Evolutionary conservation across 1,140 invertebrate genomes (phyloP), one percentile per base, ranked within the genome.

Genomic region (Copidosoma floridanum): DNA sequence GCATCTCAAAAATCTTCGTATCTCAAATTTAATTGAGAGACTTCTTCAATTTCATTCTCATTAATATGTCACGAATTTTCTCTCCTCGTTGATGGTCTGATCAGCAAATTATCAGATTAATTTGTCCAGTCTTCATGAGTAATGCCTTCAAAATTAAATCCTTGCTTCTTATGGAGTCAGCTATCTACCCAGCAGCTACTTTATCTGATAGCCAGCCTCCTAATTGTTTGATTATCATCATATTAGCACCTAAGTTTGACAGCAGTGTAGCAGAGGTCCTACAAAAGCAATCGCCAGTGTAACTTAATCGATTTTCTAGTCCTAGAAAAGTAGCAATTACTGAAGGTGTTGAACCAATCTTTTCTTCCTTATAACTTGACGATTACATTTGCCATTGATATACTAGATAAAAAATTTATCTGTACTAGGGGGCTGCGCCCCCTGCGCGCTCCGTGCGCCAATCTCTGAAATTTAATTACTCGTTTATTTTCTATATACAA

Each of bases 351-450:
- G 50, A 23, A n/a, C 43, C 59, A 58, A 68, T 52, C 47, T 47
- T 68, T 68, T 59, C 54, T 32, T 60, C 10, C 66, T 61, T 38
- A 68, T 66, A 3, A 57, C 46, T 64, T 66, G 65, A 2, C 59
- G 56, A 50, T 37, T 29, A 57, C 67, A 68, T 61, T 64, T 66
- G 12, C 65, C 67, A 52, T 61, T 59, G 7, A 29, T 16, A 57
- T 65, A 68, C 20, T 68, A 35, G 24, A 66, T 53, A 40, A 68
- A 68, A 57, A 68, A 64, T 44, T 46, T 57, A 20, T 64, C 48
- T n/a, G n/a, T n/a, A n/a, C n/a, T n/a, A n/a, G n/a, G n/a, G n/a
- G n/a, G n/a, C n/a, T n/a, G n/a, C n/a, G n/a, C n/a, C n/a, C n/a
- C n/a, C n/a, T n/a, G n/a, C n/a, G n/a, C n/a, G n/a, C n/a, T n/a